Evolutionary conservation across 64 coral and sea anemone species (phyloP).

Genomic region (Actinia equina): DNA sequence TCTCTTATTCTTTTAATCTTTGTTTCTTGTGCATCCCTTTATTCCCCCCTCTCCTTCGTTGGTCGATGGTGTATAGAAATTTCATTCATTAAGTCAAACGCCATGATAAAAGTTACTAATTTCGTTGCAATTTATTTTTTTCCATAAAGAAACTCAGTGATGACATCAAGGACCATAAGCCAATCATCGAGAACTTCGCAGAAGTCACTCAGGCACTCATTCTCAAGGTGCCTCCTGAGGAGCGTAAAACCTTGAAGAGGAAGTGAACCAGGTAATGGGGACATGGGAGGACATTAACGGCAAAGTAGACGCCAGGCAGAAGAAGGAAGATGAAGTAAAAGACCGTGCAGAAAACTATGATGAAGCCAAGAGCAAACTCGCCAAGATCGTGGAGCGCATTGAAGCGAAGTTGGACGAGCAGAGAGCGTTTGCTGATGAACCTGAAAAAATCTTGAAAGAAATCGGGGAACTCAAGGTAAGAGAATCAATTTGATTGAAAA

Average conservation of each 20-base stretch:
- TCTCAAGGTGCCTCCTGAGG: conserved; percentile 56
- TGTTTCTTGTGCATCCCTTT: neutral
- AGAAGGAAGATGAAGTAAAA: conserved; percentile 40
- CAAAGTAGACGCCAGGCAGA: conserved; percentile 29
- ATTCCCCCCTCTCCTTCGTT: neutral
- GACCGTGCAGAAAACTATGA: conserved; percentile 64
- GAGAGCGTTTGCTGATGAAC: conserved; percentile 84
- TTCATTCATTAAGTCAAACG: neutral
- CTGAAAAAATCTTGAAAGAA: conserved; percentile 60
- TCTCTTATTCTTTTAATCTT: neutral
- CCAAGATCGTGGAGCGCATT: conserved; percentile 45
- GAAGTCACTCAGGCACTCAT: conserved; percentile 62
- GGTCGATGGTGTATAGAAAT: neutral
- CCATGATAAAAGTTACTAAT: neutral
- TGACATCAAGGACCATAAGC: conserved; percentile 65
- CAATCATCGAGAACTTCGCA: conserved; percentile 79
- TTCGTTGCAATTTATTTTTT: neutral
- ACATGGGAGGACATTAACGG: conserved; percentile 58
- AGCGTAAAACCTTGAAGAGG: conserved; percentile 38
- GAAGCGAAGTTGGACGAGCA: conserved; percentile 60
- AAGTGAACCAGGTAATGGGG: conserved; percentile 62
- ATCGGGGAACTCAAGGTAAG: conserved; percentile 64
- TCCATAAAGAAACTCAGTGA: conserved; percentile 45
- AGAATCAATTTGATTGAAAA: neutral
- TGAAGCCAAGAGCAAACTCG: conserved; percentile 54